phyloP scores from a whole-genome alignment of 2,888 invertebrate species.

The Ommatoiulus sabulosus region DNA sequence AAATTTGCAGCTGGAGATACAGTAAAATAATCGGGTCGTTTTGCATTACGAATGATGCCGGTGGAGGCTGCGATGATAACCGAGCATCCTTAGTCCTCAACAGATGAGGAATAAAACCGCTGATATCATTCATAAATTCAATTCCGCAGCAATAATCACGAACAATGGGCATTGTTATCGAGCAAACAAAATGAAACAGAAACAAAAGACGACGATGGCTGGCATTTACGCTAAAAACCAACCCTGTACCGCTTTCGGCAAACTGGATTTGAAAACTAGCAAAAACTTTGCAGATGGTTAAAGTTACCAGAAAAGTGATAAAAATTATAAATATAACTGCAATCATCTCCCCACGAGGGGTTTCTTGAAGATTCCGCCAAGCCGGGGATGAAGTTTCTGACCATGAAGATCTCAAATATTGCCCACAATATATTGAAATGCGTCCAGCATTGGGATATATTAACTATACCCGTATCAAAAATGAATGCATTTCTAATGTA shows the following conservation, averaged over 20 bases:
- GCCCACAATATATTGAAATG: too few species aligned
- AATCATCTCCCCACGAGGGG: too few species aligned
- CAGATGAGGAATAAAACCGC: background rate
- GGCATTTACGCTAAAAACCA: background rate
- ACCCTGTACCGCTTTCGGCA: background rate
- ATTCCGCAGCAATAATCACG: slow-evolving; percentile 4
- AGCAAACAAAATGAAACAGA: background rate
- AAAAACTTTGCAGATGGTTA: background rate
- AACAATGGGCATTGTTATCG: background rate
- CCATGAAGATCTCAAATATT: too few species aligned
- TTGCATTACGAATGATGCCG: background rate
- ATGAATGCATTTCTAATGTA: too few species aligned
- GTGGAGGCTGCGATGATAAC: background rate
- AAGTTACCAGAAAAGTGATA: too few species aligned
- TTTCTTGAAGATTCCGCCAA: too few species aligned
- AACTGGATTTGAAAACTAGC: background rate
- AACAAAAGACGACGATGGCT: background rate
- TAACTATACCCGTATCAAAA: too few species aligned
- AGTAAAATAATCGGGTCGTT: background rate
- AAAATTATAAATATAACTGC: too few species aligned
- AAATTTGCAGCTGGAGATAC: too few species aligned
- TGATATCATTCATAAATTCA: background rate
- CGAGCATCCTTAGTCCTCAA: background rate
- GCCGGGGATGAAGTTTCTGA: too few species aligned
- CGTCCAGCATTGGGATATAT: too few species aligned